Evolutionary conservation across 2,888 invertebrate species (phyloP).

Genomic region (Leptopterna dolabrata): DNA sequence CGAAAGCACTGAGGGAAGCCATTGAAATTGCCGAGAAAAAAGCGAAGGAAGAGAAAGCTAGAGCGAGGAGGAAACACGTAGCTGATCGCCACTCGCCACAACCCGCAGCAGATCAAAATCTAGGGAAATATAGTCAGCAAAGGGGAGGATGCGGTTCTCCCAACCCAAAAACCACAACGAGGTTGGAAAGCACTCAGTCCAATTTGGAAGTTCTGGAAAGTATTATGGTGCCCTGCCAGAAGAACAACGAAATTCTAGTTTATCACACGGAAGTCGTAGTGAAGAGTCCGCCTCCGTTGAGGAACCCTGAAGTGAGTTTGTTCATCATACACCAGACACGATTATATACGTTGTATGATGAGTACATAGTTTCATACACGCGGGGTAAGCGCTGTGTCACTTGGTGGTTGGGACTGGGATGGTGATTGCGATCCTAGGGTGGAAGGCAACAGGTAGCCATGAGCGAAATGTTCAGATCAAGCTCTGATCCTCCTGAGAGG

Average conservation of each 20-base stretch:
- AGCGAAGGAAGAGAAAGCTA: constrained; percentile 74
- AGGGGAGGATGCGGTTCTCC: not conserved
- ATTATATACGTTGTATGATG: not conserved
- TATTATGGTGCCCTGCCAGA: constrained; percentile 3
- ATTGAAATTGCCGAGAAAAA: constrained; percentile 78
- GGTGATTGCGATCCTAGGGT: no score
- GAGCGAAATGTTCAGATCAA: no score
- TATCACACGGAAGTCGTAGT: constrained; percentile 29
- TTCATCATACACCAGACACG: not conserved
- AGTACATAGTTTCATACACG: no score
- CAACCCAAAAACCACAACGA: not conserved
- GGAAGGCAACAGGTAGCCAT: no score
- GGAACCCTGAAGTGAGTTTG: constrained; percentile 18
- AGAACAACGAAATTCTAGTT: constrained; percentile 18
- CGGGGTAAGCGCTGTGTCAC: no score
- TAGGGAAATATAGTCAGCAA: not conserved
- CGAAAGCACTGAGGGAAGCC: constrained; percentile 81
- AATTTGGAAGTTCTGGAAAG: constrained; percentile 17
- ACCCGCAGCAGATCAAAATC: not conserved
- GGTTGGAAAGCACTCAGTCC: not conserved
- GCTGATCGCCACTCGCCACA: constrained; percentile 10
- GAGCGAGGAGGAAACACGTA: constrained; percentile 63
- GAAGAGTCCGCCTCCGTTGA: not conserved
- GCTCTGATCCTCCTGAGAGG: no score
- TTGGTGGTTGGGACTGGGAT: no score